Evolutionary conservation across 2,113 vertebrate species (phyloP).

Genomic region (Siniperca chuatsi): DNA sequence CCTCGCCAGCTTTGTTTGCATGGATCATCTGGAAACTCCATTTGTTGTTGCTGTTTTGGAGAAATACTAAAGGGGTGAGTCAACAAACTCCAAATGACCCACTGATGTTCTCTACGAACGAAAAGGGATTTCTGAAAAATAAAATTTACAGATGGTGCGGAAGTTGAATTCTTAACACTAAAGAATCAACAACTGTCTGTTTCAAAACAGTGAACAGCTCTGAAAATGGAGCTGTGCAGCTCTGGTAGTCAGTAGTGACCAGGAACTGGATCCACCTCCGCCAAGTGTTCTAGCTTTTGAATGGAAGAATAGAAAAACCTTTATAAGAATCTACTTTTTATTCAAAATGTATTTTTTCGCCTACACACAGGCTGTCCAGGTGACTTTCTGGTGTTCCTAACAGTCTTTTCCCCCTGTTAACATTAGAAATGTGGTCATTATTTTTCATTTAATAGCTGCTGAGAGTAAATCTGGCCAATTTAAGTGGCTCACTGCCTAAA

Average conservation of each 20-base stretch:
- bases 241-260: slow-evolving; percentile 37
- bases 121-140: slow-evolving; percentile 56
- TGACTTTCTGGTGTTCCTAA: background rate
- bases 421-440: background rate
- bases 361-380: background rate
- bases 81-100: slow-evolving; percentile 65
- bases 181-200: slow-evolving; percentile 71
- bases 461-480: slow-evolving; percentile 6
- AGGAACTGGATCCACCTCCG: slow-evolving; percentile 28
- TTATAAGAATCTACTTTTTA: background rate
- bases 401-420: background rate
- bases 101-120: slow-evolving; percentile 24
- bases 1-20: slow-evolving; percentile 74
- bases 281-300: slow-evolving; percentile 10
- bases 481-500: slow-evolving; percentile 9
- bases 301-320: slow-evolving; percentile 5
- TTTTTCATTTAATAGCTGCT: slow-evolving; percentile 9
- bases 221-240: slow-evolving; percentile 42
- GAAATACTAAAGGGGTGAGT: slow-evolving; percentile 53
- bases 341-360: background rate
- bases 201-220: slow-evolving; percentile 65
- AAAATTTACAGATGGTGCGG: slow-evolving; percentile 65
- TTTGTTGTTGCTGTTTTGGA: slow-evolving; percentile 60
- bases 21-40: slow-evolving; percentile 73
- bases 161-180: slow-evolving; percentile 62